phyloP scores from a whole-genome alignment of 2,113 vertebrate genomes.

The Pandion haliaetus region DNA sequence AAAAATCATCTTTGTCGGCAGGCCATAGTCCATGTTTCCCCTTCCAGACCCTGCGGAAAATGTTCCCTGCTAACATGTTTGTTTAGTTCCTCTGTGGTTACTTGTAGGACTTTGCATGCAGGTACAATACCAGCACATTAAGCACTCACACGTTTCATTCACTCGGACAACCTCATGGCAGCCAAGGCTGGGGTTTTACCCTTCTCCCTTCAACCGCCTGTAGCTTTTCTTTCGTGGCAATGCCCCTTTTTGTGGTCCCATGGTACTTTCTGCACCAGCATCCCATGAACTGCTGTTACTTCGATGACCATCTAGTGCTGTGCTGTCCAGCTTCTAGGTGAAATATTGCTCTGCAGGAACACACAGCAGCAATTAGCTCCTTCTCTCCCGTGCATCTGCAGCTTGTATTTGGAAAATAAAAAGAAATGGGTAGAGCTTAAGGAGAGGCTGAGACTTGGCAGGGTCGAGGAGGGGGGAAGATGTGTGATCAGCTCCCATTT shows the following conservation, averaged over 20 bases:
- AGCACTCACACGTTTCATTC: neutral
- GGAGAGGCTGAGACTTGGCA: neutral
- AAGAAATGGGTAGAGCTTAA: neutral
- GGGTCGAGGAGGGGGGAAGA: neutral
- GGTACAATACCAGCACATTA: neutral
- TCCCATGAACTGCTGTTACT: neutral
- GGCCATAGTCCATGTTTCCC: neutral
- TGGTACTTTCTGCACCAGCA: neutral
- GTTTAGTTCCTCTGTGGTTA: neutral
- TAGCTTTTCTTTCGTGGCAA: neutral
- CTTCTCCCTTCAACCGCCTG: neutral
- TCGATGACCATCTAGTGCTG: fast-evolving
- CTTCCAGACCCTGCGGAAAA: neutral
- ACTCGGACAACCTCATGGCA: neutral
- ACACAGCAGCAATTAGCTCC: fast-evolving
- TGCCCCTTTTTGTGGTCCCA: neutral
- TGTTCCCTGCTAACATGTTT: neutral
- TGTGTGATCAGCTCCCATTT: neutral
- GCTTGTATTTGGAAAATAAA: neutral
- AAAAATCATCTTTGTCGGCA: neutral
- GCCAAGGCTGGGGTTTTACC: neutral
- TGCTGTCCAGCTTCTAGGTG: neutral
- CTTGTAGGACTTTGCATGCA: neutral
- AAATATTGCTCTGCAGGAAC: neutral
- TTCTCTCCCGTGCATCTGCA: neutral